Evolutionary conservation across 2,797 vertebrate genomes (phyloP).

Genomic region (Platyrinchus mystaceus): DNA sequence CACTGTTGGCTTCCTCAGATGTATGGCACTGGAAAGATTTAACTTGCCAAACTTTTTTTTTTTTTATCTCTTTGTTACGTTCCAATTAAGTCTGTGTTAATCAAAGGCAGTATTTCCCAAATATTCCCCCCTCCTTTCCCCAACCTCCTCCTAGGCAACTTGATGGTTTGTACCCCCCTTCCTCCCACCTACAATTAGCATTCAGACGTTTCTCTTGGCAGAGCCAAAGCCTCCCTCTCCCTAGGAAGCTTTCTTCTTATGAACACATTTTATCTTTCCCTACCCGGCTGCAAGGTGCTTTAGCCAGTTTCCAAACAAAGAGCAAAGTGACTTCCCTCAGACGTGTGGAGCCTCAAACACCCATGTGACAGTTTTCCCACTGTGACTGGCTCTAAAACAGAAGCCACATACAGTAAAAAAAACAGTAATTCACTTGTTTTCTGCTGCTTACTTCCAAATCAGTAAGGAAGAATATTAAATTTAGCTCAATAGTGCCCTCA

Average conservation of each 20-base stretch:
- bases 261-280: constrained; percentile 43
- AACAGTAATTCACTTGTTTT: not conserved
- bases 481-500: constrained; percentile 4
- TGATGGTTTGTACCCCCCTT: not conserved
- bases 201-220: constrained; percentile 17
- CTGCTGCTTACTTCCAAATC: not conserved
- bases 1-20: not conserved
- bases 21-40: constrained; percentile 10
- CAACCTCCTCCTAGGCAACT: constrained; percentile 26
- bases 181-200: constrained; percentile 58
- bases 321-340: constrained; percentile 45
- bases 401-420: not conserved
- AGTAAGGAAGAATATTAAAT: not conserved
- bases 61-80: not conserved
- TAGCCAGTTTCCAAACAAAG: constrained; percentile 56
- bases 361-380: not conserved
- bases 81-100: constrained; percentile 46
- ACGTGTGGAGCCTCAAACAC: constrained; percentile 21
- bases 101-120: constrained; percentile 55
- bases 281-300: constrained; percentile 47
- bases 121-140: not conserved
- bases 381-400: not conserved
- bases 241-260: constrained; percentile 45
- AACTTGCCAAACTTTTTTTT: constrained; percentile 6
- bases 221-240: constrained; percentile 22